phyloP scores from a whole-genome alignment of 2,888 invertebrate genomes.

The Aelia acuminata region DNA sequence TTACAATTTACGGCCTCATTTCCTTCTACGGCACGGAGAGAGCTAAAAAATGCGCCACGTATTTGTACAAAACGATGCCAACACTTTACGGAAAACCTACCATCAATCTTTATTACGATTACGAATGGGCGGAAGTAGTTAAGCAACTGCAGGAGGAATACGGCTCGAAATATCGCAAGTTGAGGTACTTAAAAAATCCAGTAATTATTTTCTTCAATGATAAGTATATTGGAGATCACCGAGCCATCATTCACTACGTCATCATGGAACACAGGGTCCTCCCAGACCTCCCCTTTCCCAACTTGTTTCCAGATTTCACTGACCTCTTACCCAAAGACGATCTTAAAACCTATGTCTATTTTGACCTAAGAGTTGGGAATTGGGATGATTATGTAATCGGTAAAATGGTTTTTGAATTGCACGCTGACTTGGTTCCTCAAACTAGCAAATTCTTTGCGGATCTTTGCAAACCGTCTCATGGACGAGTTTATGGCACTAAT shows the following conservation, averaged over 20 bases:
- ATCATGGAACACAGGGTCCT: slow-evolving; percentile 18
- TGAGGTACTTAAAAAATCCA: slow-evolving; percentile 14
- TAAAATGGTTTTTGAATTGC: slow-evolving; percentile 57
- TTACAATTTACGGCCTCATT: slow-evolving; percentile 47
- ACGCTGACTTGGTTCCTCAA: slow-evolving; percentile 27
- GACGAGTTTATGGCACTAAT: not conserved
- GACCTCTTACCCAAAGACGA: slow-evolving; percentile 5
- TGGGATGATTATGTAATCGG: slow-evolving; percentile 47
- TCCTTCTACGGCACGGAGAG: slow-evolving; percentile 38
- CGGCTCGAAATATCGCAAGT: not conserved
- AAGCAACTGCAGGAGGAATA: not conserved
- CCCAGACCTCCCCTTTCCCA: slow-evolving; percentile 35
- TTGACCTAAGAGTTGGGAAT: slow-evolving; percentile 48
- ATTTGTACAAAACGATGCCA: not conserved
- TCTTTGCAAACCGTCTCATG: slow-evolving; percentile 20
- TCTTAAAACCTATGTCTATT: slow-evolving; percentile 33
- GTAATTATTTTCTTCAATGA: slow-evolving; percentile 52
- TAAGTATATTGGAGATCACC: slow-evolving; percentile 53
- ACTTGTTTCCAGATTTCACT: slow-evolving; percentile 56
- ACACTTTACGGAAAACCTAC: slow-evolving; percentile 32
- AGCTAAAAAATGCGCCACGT: slow-evolving; percentile 30
- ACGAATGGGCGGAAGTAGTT: slow-evolving; percentile 19
- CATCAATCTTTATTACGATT: slow-evolving; percentile 27
- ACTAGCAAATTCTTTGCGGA: slow-evolving; percentile 31
- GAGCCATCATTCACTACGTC: slow-evolving; percentile 40